phyloP scores from a whole-genome alignment of 1,140 invertebrate species.

The Pissodes strobi region DNA sequence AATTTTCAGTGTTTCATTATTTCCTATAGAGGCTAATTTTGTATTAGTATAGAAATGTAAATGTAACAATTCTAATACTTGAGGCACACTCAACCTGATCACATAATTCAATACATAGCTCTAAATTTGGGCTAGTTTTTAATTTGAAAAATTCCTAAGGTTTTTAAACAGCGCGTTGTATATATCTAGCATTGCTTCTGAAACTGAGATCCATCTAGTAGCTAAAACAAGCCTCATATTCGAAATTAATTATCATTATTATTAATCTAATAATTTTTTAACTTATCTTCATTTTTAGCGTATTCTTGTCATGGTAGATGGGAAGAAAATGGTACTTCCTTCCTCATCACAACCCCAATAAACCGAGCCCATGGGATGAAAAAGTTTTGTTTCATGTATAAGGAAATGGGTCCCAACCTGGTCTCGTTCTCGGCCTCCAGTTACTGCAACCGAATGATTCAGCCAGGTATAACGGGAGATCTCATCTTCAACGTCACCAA shows the following conservation, averaged over 20 bases:
- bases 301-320: constrained; percentile 86
- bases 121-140: too few relatives aligned
- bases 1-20: too few relatives aligned
- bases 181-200: too few relatives aligned
- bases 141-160: too few relatives aligned
- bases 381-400: constrained; percentile 67
- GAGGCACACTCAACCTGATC: too few relatives aligned
- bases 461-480: constrained; percentile 56
- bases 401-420: constrained; percentile 56
- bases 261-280: not conserved
- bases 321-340: constrained; percentile 73
- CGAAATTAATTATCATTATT: too few relatives aligned
- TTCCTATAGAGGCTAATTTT: too few relatives aligned
- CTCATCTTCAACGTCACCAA: constrained; percentile 60
- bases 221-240: too few relatives aligned
- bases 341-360: constrained; percentile 75
- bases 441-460: constrained; percentile 60
- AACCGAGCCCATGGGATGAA: constrained; percentile 62
- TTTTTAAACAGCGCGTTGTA: too few relatives aligned
- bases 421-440: constrained; percentile 61
- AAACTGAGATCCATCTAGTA: too few relatives aligned
- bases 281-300: constrained; percentile 60
- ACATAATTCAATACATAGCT: too few relatives aligned
- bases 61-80: too few relatives aligned
- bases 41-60: not conserved